These are phyloP conservation scores for Cerastoderma edule DNA, from an alignment of 2,888 invertebrate genomes.

Conservation along the genomic window DNA sequence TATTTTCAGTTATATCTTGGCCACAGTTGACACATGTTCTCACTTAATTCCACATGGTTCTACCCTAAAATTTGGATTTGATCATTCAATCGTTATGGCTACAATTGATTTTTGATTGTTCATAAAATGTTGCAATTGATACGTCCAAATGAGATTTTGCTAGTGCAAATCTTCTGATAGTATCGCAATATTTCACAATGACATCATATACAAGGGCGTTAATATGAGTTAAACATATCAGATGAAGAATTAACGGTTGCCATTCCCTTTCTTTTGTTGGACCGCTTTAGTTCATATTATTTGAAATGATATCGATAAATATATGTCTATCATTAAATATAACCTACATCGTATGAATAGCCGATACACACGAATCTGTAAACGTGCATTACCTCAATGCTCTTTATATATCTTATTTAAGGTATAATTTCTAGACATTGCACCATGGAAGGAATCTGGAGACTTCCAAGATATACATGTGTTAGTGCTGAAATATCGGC, in stretches of 20 bases:
- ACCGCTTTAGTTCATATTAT: not conserved
- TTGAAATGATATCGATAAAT: not conserved
- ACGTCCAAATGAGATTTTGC: too few species aligned
- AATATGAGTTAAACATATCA: not conserved
- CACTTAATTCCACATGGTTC: not conserved
- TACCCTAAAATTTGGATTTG: not conserved
- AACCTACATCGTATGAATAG: not conserved
- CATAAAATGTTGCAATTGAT: too few species aligned
- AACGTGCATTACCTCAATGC: not conserved
- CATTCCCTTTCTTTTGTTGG: not conserved
- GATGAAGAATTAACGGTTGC: not conserved
- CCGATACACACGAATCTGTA: too few species aligned
- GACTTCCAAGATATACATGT: not conserved
- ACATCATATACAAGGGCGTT: too few species aligned
- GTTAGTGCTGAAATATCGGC: not conserved
- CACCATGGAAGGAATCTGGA: constrained; percentile 5
- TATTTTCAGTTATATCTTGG: not conserved
- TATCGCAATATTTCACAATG: too few species aligned
- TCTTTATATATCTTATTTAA: not conserved
- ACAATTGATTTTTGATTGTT: not conserved
- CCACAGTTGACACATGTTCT: not conserved
- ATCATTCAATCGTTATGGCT: not conserved
- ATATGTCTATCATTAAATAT: not conserved
- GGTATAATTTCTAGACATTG: constrained; percentile 6
- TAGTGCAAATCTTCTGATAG: too few species aligned